Conservation (phyloP, 2,888 invertebrate genomes). For the Vanessa cardui region DNA sequence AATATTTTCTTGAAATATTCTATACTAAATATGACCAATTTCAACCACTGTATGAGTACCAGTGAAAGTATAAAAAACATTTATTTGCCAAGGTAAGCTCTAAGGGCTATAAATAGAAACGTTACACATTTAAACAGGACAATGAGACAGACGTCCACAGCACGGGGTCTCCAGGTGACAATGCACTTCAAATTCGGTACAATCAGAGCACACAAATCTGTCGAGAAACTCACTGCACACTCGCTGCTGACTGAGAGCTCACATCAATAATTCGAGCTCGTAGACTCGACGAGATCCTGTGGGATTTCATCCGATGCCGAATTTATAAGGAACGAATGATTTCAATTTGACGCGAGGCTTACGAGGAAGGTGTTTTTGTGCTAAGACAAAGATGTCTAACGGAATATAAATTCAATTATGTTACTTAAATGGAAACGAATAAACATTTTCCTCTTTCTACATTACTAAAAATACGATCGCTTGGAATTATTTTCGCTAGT, state of each 20-base stretch:
- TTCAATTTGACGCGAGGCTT: constrained; percentile 11
- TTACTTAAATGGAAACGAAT: not conserved
- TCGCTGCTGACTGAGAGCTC: constrained; percentile 29
- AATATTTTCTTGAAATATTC: no score
- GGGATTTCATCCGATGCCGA: constrained; percentile 35
- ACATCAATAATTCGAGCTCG: constrained; percentile 41
- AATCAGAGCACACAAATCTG: constrained; percentile 17
- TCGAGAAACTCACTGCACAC: constrained; percentile 23
- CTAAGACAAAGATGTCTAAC: not conserved
- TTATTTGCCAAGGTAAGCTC: not conserved
- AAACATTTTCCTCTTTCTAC: not conserved
- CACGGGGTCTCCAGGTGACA: constrained; percentile 8
- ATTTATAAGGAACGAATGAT: constrained; percentile 31
- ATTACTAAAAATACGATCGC: not conserved
- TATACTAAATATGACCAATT: no score
- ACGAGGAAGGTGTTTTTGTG: not conserved
- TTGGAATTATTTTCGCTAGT: no score
- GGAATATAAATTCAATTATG: not conserved
- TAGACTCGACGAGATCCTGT: constrained; percentile 29
- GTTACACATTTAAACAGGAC: constrained; percentile 7
- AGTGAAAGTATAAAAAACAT: no score
- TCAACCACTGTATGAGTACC: no score
- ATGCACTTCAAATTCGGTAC: constrained; percentile 22
- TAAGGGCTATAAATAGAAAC: not conserved
- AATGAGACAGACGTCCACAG: constrained; percentile 8